Base-by-base conservation (phyloP, 2,888 invertebrate genomes). In the Troglohyphantes excavatus region DNA sequence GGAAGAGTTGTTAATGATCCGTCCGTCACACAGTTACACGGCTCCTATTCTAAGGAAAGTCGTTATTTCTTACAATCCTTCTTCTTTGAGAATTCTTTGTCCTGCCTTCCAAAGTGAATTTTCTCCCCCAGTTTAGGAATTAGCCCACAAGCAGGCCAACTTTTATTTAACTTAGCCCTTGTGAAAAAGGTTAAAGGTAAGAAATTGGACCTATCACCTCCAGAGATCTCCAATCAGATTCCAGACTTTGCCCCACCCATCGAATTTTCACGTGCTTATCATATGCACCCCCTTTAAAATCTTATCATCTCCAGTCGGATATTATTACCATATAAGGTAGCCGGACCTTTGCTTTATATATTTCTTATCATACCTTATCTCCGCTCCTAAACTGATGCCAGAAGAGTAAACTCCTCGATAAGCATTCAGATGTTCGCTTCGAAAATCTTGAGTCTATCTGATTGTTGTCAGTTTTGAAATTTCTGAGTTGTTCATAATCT, bases 311-410 rank as follows among this genome's bases (percentile, higher is more conserved):
- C 23, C 33, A 75, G 46, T 67, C n/a, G 75, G 46, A 53, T 75
- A 63, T n/a, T 73, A 87, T 88, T 88, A 75, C 88, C 88, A 81
- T 88, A 81, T 88, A 88, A 75, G 88, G 88, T 39, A 67, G 27
- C 67, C 68, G 72, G 70, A 79, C 86, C 68, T 87, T 87, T 78
- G 73, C 75, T 86, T 86, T 76, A 78, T 86, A 86, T 78, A 78
- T 21, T 53, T 27, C 85, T 86, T 86, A 86, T 86, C 85, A 78
- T 78, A 19, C 68, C 75, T 88, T 88, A 88, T 88, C 88, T 73
- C 39, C 46, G 53, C 46, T 82, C 67, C 81, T 82, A 81, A 88
- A 81, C 75, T 88, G 88, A 75, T 88, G 73, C 65, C 26, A 3
- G 63, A 39, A 65, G 43, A 39, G 81, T 75, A 73, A 88, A 82